Base-by-base conservation (phyloP, 2,888 invertebrate species). In the Erebia ligea region DNA sequence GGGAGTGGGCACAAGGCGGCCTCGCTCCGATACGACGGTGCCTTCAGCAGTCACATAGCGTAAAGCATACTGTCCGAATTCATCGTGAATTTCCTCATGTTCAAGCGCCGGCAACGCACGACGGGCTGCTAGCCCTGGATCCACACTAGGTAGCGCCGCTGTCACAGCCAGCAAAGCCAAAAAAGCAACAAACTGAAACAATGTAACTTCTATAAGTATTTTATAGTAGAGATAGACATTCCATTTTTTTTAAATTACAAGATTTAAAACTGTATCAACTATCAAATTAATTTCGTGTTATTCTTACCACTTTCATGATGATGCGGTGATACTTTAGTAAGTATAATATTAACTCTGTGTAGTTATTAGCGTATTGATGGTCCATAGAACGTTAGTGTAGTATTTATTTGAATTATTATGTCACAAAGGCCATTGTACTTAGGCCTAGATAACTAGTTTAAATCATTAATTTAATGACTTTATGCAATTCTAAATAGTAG, bases 1-100 rank as follows among this genome's bases (percentile, higher is more conserved):
- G 19, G 79, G 71, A 25, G 79, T 79, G 11, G 82, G 84, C 17
- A 85, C 80, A 11, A 87, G 79, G 10, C 73, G 78, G 10, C 85
- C 87, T 19, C 80, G 80, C 75, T 86, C 84, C 2, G 75, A 76
- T 6, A 86, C 85, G 1, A 84, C 76, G 25, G 82, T 86, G 6
- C 87, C 86, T 69, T 87, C 86, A 50, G 86, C 86, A 0, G 87
- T 87, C 64, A 83, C 81, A 76, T 86, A 87, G 17, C 83, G 81
- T 3, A 86, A 77, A 0, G 82, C 78, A 71, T 82, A 87, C 73
- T 87, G 86, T 0, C 86, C 86, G 19, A 75, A 78, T 40, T 83
- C 81, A 34, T 86, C 86, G 70, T 84, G 86, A 11, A 83, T 73
- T 73, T 86, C 86, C 68, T 85, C 83, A 63, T 86, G 85, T 19